Evolutionary conservation across 2,113 vertebrate species (phyloP), one percentile per base, ranked within the genome.

Genomic region (Istiophorus platypterus): DNA sequence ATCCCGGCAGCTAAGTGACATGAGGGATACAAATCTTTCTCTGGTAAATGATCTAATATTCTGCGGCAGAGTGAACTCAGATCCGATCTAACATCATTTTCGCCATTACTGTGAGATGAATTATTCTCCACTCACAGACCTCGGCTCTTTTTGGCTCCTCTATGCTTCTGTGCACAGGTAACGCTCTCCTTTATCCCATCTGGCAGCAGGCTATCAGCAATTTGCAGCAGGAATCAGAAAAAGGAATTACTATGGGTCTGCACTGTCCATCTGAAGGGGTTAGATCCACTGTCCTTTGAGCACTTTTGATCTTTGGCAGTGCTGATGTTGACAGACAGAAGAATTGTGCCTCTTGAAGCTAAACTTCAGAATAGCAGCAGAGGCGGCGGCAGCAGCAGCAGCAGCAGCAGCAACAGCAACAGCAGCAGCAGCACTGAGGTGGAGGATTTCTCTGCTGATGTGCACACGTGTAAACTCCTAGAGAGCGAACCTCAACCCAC

Each of bases 191-290:
- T 89, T 85, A 92, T 89, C 83, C 76, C 27, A 72, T 70, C 63
- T 85, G 86, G 91, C 89, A 93, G 85, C 77, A 70, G 78, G 80
- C 78, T 91, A 84, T 85, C 91, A 85, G 80, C 78, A 77, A 86
- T 91, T 89, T 91, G 75, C 73, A 80, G 80, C 4, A 15, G 73
- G 62, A 88, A 72, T 84, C 76, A 85, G 54, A 68, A 85, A 88
- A 85, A 80, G 51, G 41, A 81, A 85, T 76, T 67, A 72, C 76
- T 58, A 27, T 51, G 78, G 71, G 47, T 81, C 68, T 71, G 67
- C 56, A 70, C 66, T 72, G 74, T 75, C 83, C 78, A 86, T 81
- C 78, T 72, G 52, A 49, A 71, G n/a, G 80, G 72, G 66, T 81
- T 64, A 65, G 62, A 77, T 75, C 81, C 66, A 74, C 58, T 52